These are phyloP conservation scores for Aviceda subcristata DNA, from an alignment of 2,113 vertebrate genomes.

Conservation along the genomic window DNA sequence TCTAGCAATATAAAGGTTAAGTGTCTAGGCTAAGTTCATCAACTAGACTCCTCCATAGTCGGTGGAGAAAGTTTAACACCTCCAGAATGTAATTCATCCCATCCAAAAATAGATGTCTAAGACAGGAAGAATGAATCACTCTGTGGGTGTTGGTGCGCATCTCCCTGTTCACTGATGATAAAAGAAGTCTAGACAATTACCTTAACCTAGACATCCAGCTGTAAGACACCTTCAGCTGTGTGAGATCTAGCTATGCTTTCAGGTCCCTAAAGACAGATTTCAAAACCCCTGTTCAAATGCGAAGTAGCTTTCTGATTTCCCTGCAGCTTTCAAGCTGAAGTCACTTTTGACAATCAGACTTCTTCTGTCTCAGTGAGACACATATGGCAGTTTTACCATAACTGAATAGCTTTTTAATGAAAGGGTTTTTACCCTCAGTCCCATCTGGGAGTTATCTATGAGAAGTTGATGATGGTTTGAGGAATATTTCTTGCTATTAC, in stretches of 20 bases:
- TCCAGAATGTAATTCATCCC: slow-evolving; percentile 61
- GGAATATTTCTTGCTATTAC: slow-evolving; percentile 18
- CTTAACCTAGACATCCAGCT: slow-evolving; percentile 61
- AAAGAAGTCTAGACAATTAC: slow-evolving; percentile 68
- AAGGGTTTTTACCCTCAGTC: slow-evolving; percentile 22
- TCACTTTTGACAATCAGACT: slow-evolving; percentile 28
- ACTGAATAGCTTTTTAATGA: slow-evolving; percentile 48
- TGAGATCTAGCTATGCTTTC: slow-evolving; percentile 24
- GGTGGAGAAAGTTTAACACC: slow-evolving; percentile 48
- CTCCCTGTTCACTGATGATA: slow-evolving; percentile 54
- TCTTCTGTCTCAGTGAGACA: slow-evolving; percentile 20
- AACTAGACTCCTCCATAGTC: slow-evolving; percentile 15
- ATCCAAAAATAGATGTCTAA: slow-evolving; percentile 48
- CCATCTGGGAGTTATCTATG: slow-evolving; percentile 33
- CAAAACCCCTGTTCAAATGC: slow-evolving; percentile 7
- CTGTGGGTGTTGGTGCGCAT: slow-evolving; percentile 45
- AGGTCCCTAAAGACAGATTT: slow-evolving; percentile 37
- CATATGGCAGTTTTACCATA: slow-evolving; percentile 35
- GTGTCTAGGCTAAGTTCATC: slow-evolving; percentile 33
- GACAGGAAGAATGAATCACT: slow-evolving; percentile 63
- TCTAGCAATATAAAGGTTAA: not conserved
- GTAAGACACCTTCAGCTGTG: slow-evolving; percentile 40
- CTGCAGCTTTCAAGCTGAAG: slow-evolving; percentile 37
- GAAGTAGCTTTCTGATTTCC: slow-evolving; percentile 40
- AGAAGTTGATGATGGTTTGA: slow-evolving; percentile 25